Base-by-base conservation (phyloP, 2,888 invertebrate species). In the Nomada lathburiana region DNA sequence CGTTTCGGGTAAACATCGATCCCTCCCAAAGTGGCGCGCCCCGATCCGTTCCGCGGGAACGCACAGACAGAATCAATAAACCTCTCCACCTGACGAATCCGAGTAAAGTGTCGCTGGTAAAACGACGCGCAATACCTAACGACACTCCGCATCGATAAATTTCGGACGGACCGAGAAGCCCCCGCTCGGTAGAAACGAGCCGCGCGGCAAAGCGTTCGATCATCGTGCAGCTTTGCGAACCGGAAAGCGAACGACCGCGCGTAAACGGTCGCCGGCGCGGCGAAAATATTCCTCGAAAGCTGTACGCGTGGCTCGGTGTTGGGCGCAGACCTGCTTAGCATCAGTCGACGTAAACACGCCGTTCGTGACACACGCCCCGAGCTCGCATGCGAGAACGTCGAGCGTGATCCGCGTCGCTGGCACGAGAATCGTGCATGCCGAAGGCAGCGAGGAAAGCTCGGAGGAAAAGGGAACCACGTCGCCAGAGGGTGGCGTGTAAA, bases 71-170 rank as follows among this genome's bases (percentile, higher is more conserved):
- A 47, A 67, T 65, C 55, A 47, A 73, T 29, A 73, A 65, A 60
- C 44, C 20, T 76, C 76, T 74, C 76, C 76, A 74, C 76, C 76
- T 73, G 64, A 42, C 60, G 9, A 26, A 26, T 64, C 74, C 59
- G 50, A 50, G 64, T 42, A 74, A 64, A 52, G 76, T 50, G 23
- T 10, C 53, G 55, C 50, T 16, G 64, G 42, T 57, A 20, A 53
- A 73, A 57, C 52, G n/a, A 3, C 47, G 11, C 10, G 47, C 11
- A 16, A 47, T 11, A 16, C 16, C 13, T 13, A 16, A 47, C 47
- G 13, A 2, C 13, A 13, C 7, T 18, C 5, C 11, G 13, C 18
- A 10, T 1, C 10, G 4, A 18, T 0, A 55, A 20, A 23, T 13
- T 20, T 7, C 13, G 23, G 64, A n/a, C n/a, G n/a, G n/a, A n/a